Conservation (phyloP, 2,113 vertebrate species). For the Oncorhynchus nerka region DNA sequence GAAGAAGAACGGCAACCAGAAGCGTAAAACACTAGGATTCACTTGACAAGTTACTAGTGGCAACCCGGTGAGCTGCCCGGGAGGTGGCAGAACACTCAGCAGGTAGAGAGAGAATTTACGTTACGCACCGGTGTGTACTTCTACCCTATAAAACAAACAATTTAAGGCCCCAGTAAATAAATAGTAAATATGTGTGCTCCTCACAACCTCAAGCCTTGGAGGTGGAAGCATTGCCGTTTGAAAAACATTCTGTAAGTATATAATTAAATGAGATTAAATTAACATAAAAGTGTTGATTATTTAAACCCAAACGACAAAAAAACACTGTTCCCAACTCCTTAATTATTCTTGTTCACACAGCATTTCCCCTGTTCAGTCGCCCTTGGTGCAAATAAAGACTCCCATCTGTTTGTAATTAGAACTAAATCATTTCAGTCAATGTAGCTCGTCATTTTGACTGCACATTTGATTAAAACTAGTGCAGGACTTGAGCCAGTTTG, state of each 20-base stretch:
- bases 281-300: conserved; percentile 95
- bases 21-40: conserved; percentile 19
- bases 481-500: too few relatives aligned
- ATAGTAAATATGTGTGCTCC: background rate
- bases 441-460: conserved; percentile 99
- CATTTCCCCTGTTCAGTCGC: conserved; percentile 96
- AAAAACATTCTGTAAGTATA: conserved; percentile 86
- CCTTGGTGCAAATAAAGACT: conserved; percentile 99
- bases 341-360: conserved; percentile 99
- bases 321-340: conserved; percentile 94
- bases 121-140: conserved; percentile 15
- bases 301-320: conserved; percentile 79
- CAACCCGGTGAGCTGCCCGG: conserved; percentile 41
- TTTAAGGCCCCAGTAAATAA: conserved; percentile 32
- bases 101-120: conserved; percentile 20
- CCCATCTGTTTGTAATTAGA: conserved; percentile 99
- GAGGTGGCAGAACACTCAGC: conserved; percentile 35
- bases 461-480: conserved; percentile 90
- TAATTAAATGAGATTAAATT: conserved; percentile 97
- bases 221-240: conserved; percentile 36
- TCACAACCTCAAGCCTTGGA: conserved; percentile 28
- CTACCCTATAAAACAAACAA: conserved; percentile 40
- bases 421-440: conserved; percentile 98
- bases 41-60: conserved; percentile 24
- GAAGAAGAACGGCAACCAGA: background rate